Base-by-base conservation (phyloP, 2,797 vertebrate genomes). In the Mormyrops boulengeri region DNA sequence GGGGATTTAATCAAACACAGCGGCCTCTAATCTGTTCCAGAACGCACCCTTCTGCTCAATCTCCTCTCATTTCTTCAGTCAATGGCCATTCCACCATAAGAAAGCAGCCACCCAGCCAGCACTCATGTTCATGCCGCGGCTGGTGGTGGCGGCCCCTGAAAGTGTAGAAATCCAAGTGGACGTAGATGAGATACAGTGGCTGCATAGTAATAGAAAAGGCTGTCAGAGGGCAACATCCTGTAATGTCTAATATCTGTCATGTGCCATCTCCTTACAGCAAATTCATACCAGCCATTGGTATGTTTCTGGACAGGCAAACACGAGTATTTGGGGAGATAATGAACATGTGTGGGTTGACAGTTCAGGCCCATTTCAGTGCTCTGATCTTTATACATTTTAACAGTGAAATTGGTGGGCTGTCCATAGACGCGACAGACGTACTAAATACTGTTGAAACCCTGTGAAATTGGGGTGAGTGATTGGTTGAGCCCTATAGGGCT, bases 21-120 rank as follows among this genome's bases (percentile, higher is more conserved):
- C 62, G 19, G 89, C 17, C 89, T 87, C 62, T 89, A 87, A 89
- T 89, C 57, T 73, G 17, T 19, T 52, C 62, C 26, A 73, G 89
- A 47, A 44, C 41, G 62, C 7, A 60, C 57, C 69, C 69, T 62
- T 62, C 80, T 62, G 88, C 82, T 77, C 14, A 89, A 87, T 73
- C 41, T 26, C 53, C 53, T 85, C 60, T 49, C 89, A 49, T 89
- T 60, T 69, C 47, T 30, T 34, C 22, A 22, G 52, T 44, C 17
- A 41, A 26, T 34, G 50, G 3, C 85, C 50, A 38, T 57, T 38
- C 47, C 80, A 30, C 52, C 26, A 87, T 34, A 85, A 22, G 22
- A 38, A 47, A 85, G 47, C 12, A 44, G 41, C 19, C 80, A 85
- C 41, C 17, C 19, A 47, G 44, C 44, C n/a, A 9, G 41, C 22